Evolutionary conservation across 2,888 invertebrate species (phyloP), one percentile per base, ranked within the genome.

Genomic region (Pandemis cinnamomeana): DNA sequence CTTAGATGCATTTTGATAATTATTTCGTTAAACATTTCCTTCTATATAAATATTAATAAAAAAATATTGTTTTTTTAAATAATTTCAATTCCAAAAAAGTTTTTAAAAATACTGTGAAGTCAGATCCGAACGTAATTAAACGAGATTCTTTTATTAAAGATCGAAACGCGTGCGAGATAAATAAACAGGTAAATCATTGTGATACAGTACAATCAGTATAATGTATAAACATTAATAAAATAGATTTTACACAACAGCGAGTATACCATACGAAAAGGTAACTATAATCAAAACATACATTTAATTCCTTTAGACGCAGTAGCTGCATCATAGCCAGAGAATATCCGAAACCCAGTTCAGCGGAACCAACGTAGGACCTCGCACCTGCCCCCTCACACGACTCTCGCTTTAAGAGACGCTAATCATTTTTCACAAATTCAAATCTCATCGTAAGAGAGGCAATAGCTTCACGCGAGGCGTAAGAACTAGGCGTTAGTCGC

Each of bases 31-130:
- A 74, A 80, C 77, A 84, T 82, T 80, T 79, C 77, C 79, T 85
- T 27, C 83, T 80, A 86, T 83, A 87, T 89, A 91, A 87, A 89
- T 83, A 83, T 88, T 90, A 91, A 85, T 86, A 92, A 92, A 93
- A 92, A 92, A 92, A 89, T 76, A 87, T 84, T 83, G 78, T 81
- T 82, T 81, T 84, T 79, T 80, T 42, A 88, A 90, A 88, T 84
- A 83, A 88, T 83, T 79, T 92, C 92, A 93, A 92, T 93, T 92
- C 92, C 92, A 86, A 87, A 87, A 83, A 79, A 86, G 78, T 80
- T 80, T 76, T 78, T 81, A 20, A 3, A 20, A 20, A 55, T 82
- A 83, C 80, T 81, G 77, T 81, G 78, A 83, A 80, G 78, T 76
- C 69, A 74, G 75, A 79, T 75, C 81, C 6, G 80, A 83, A 82